Evolutionary conservation across 37 sponge, comb jelly and placozoan species (phyloP).

Genomic region (Hexactinellida sp.): DNA sequence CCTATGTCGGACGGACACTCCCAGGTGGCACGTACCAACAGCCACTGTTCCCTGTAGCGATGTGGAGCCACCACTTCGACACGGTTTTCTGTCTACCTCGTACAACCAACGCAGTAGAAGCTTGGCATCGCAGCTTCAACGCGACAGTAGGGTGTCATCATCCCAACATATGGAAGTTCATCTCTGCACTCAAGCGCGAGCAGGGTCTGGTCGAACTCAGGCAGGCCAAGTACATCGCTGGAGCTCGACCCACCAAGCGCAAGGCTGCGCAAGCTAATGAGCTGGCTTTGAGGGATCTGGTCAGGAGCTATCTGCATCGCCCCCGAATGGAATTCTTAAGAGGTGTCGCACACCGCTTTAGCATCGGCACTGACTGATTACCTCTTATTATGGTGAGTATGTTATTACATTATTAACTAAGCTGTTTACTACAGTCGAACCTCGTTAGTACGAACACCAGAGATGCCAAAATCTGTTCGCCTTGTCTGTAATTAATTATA

Average conservation of each 20-base stretch:
- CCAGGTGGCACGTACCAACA: not conserved
- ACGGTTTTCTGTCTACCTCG: not conserved
- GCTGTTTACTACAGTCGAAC: no score
- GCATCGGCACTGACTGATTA: no score
- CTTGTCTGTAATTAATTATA: no score
- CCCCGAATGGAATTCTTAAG: no score
- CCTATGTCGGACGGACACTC: not conserved
- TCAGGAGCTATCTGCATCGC: no score
- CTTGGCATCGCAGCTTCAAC: slow-evolving; percentile 14
- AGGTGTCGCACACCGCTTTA: no score
- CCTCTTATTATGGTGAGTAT: no score
- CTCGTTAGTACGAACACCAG: no score
- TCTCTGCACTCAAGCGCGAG: not conserved
- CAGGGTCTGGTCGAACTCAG: not conserved
- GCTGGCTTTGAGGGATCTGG: no score
- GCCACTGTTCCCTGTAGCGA: not conserved
- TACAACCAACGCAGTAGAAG: not conserved
- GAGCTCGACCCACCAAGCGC: not conserved
- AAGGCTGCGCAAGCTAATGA: no score
- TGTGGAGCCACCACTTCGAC: not conserved
- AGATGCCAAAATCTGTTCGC: no score
- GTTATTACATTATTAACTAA: no score
- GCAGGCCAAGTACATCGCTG: not conserved
- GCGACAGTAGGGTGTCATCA: not conserved
- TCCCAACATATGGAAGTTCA: not conserved